phyloP scores from a whole-genome alignment of 2,113 vertebrate genomes.

The Elanus axillaris region DNA sequence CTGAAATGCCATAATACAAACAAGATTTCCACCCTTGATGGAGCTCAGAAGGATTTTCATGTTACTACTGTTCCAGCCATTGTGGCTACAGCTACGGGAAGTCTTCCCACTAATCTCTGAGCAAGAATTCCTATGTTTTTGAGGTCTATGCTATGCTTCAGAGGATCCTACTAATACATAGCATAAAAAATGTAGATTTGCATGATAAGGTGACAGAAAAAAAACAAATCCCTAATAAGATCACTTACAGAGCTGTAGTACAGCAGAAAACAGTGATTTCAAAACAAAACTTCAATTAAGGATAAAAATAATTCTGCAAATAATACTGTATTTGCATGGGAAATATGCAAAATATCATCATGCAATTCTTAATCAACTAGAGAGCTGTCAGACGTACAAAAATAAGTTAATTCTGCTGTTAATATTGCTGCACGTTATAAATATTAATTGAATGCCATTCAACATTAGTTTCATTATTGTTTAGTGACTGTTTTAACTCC shows the following conservation, averaged over 20 bases:
- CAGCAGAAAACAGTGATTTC: slow-evolving; percentile 24
- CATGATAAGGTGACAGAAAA: neutral
- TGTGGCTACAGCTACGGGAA: neutral
- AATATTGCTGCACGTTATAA: slow-evolving; percentile 51
- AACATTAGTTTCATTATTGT: slow-evolving; percentile 59
- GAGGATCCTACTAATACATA: neutral
- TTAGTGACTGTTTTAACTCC: slow-evolving; percentile 34
- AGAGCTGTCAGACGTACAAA: slow-evolving; percentile 67
- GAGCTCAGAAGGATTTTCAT: neutral
- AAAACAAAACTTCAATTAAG: slow-evolving; percentile 57
- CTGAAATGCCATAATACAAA: neutral
- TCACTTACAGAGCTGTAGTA: neutral
- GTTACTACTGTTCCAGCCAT: neutral
- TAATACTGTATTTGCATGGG: slow-evolving; percentile 50
- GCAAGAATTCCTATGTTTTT: neutral
- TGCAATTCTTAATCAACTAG: slow-evolving; percentile 57
- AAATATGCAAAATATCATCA: slow-evolving; percentile 61
- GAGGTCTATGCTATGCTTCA: neutral
- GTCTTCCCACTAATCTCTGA: neutral
- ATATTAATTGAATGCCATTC: slow-evolving; percentile 67
- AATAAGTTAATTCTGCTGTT: slow-evolving; percentile 64
- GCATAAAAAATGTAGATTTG: neutral
- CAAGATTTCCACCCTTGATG: neutral
- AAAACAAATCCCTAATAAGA: neutral
- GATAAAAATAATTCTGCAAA: slow-evolving; percentile 61